Conservation (phyloP, 2,888 invertebrate species). For the Eupeodes latifasciatus region DNA sequence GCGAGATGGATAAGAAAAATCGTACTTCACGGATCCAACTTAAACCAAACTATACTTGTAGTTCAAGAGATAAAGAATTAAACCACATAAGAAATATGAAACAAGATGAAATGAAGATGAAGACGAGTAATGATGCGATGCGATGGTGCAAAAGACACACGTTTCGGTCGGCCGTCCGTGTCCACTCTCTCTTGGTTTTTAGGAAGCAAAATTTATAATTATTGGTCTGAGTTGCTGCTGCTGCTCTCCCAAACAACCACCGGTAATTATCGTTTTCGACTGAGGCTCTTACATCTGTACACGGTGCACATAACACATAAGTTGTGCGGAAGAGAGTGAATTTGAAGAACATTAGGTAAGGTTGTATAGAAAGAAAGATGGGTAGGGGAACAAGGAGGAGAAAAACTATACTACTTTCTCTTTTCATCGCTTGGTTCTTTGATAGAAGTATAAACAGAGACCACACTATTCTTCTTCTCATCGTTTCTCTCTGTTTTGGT, state of each 20-base stretch:
- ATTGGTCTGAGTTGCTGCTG: slow-evolving; percentile 66
- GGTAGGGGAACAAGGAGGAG: slow-evolving; percentile 70
- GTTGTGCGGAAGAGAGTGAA: slow-evolving; percentile 75
- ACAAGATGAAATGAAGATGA: slow-evolving; percentile 62
- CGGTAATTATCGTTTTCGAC: slow-evolving; percentile 84
- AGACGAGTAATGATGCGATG: slow-evolving; percentile 23
- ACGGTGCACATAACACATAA: slow-evolving; percentile 71
- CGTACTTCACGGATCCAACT: slow-evolving; percentile 53
- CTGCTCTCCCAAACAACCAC: slow-evolving; percentile 81
- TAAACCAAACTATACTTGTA: slow-evolving; percentile 39
- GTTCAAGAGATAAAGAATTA: slow-evolving; percentile 63
- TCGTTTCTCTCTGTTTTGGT: slow-evolving; percentile 71
- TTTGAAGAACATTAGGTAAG: slow-evolving; percentile 74
- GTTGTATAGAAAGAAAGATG: slow-evolving; percentile 45
- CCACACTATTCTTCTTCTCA: slow-evolving; percentile 30
- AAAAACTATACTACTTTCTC: slow-evolving; percentile 46
- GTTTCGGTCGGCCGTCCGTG: slow-evolving; percentile 53
- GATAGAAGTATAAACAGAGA: slow-evolving; percentile 22
- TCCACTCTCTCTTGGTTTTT: slow-evolving; percentile 67
- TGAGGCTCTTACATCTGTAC: slow-evolving; percentile 76
- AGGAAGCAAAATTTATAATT: slow-evolving; percentile 70
- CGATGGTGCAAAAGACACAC: slow-evolving; percentile 67
- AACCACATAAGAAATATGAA: slow-evolving; percentile 65
- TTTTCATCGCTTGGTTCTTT: not conserved
- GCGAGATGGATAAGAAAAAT: slow-evolving; percentile 43